phyloP scores from a whole-genome alignment of 2,888 invertebrate genomes.

The Cabera pusaria region DNA sequence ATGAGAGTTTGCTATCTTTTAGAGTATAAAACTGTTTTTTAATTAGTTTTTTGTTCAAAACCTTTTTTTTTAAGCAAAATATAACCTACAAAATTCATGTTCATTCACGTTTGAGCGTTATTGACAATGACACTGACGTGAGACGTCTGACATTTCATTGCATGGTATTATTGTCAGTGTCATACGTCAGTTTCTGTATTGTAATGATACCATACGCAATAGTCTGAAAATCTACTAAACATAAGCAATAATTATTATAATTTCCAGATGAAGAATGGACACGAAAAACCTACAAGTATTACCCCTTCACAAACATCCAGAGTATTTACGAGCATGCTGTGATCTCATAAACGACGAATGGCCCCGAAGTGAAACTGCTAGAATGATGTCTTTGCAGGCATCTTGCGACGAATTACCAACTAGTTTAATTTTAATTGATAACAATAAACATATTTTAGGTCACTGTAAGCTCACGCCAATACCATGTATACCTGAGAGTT shows the following conservation, averaged over 20 bases:
- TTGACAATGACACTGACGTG: too few relatives aligned
- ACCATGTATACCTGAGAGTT: slow-evolving; percentile 86
- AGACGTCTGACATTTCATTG: too few relatives aligned
- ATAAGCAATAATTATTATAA: too few relatives aligned
- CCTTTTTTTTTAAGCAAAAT: too few relatives aligned
- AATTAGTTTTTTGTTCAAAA: slow-evolving; percentile 2
- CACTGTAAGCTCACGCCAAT: slow-evolving; percentile 91
- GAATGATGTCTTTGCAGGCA: slow-evolving; percentile 88
- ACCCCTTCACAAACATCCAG: slow-evolving; percentile 88
- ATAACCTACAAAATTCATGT: too few relatives aligned
- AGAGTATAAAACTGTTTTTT: neutral
- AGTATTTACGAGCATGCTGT: slow-evolving; percentile 88
- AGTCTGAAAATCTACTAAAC: too few relatives aligned
- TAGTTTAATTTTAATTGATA: slow-evolving; percentile 86
- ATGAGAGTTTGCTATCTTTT: too few relatives aligned
- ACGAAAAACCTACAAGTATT: slow-evolving; percentile 75
- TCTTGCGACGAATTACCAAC: slow-evolving; percentile 90
- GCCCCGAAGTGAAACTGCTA: slow-evolving; percentile 91
- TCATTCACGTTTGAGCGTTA: too few relatives aligned
- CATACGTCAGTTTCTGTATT: too few relatives aligned
- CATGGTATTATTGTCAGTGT: too few relatives aligned
- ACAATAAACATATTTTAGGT: slow-evolving; percentile 85
- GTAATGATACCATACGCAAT: too few relatives aligned
- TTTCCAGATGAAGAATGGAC: slow-evolving; percentile 53
- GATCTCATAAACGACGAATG: slow-evolving; percentile 93